phyloP scores from a whole-genome alignment of 1,140 invertebrate genomes.

The Hesperophylax magnus region DNA sequence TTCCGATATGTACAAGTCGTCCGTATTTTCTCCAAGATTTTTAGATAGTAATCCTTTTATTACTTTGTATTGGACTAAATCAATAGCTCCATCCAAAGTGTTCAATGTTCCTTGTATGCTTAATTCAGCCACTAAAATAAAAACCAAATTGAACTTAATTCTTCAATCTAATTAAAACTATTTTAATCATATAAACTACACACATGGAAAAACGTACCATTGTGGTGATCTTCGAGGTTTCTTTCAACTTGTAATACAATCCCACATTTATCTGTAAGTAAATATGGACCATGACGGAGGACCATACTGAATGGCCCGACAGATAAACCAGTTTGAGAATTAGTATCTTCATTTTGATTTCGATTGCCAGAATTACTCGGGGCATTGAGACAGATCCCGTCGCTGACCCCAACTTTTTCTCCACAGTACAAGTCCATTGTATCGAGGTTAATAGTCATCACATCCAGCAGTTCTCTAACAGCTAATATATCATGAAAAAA shows the following conservation, averaged over 20 bases:
- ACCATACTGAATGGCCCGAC: slow-evolving; percentile 43
- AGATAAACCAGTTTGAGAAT: slow-evolving; percentile 9
- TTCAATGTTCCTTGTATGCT: slow-evolving; percentile 89
- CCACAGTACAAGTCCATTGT: slow-evolving; percentile 83
- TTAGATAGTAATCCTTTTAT: slow-evolving; percentile 90
- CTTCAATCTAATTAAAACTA: no score
- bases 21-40: slow-evolving; percentile 93
- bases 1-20: slow-evolving; percentile 72
- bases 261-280: slow-evolving; percentile 86
- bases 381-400: slow-evolving; percentile 16
- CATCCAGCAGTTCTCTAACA: slow-evolving; percentile 76
- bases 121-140: slow-evolving; percentile 83
- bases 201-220: slow-evolving; percentile 61
- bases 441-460: slow-evolving; percentile 82
- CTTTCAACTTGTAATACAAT: slow-evolving; percentile 86
- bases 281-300: slow-evolving; percentile 68
- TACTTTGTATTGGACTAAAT: slow-evolving; percentile 89
- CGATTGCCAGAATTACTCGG: background rate
- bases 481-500: slow-evolving; percentile 43
- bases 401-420: slow-evolving; percentile 60
- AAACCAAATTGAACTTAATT: background rate
- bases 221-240: slow-evolving; percentile 83
- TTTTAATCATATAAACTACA: no score
- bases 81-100: slow-evolving; percentile 86
- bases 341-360: slow-evolving; percentile 3